A percentile compares a stretch with the other conserved stretches of the same genome.
phyloP scores from a whole-genome alignment of 2,113 vertebrate species.

The Tretioscincus oriximinensis region DNA sequence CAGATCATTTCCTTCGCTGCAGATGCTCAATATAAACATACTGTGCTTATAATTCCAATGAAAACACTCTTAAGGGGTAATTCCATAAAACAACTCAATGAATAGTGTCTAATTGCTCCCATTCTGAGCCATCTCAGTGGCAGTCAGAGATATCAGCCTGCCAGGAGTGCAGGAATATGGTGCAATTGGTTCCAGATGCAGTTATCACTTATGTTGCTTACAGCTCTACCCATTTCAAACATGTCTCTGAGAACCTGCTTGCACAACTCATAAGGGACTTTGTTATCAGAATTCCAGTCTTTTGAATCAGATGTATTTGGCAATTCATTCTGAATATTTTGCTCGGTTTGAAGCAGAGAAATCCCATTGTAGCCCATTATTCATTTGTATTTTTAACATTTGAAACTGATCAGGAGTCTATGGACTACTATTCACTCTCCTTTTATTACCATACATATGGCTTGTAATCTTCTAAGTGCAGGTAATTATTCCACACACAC shows the following conservation, averaged over 20 bases:
- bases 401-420: constrained; percentile 18
- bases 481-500: neutral
- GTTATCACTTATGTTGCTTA: neutral
- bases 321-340: constrained; percentile 22
- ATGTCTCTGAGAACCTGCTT: neutral
- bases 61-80: no score
- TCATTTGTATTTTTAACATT: constrained; percentile 26
- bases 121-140: neutral
- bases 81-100: no score
- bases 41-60: no score
- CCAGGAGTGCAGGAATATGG: neutral
- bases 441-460: constrained; percentile 24
- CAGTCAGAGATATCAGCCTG: neutral
- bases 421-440: constrained; percentile 11
- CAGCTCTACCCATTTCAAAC: neutral
- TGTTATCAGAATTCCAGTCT: constrained; percentile 6
- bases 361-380: neutral
- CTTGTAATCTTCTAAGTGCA: constrained; percentile 37
- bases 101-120: neutral
- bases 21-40: no score
- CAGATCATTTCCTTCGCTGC: no score
- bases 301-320: constrained; percentile 9
- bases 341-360: constrained; percentile 9
- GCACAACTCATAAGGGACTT: neutral
- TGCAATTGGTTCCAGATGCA: neutral